Base-by-base conservation (phyloP, 2,888 invertebrate species). In the Phoenoteleia sp. region DNA sequence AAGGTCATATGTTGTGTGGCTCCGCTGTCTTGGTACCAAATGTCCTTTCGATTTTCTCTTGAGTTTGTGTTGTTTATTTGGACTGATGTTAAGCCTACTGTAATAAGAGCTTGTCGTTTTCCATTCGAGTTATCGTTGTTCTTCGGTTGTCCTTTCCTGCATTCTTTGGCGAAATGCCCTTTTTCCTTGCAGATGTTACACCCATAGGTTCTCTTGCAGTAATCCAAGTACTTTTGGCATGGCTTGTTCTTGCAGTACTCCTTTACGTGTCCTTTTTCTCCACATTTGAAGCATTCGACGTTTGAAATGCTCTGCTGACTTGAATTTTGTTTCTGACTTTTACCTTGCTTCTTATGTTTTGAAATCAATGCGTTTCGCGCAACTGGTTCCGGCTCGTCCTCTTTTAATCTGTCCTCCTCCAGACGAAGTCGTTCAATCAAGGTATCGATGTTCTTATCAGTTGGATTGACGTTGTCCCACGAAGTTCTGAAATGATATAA, bases 401-500 rank as follows among this genome's bases (percentile, higher is more conserved):
- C 36, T 13, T 19, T 39, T 1, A 67, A 15, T 54, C 54, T 23
- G 21, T 67, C 67, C 2, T 67, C 67, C 21, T 67, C 67, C 2
- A 67, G 21, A 2, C 67, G 13, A 9, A 67, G 54, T 15, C 67
- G 7, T 17, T 52, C 67, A 17, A 67, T 52, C 29, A 80, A 15
- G 9, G 15, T 86, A 9, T n/a, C 60, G 1, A 84, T 1, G 17
- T 21, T 86, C 25, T 82, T 85, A 7, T 85, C 81, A 21, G 6
- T 7, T 23, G 66, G 42, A 52, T 19, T 80, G 5, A 86, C 81
- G 56, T 84, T 85, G 19, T 88, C 85, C 89, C 87, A 90, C 7
- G 67, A 33, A 2, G 52, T 52, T 9, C 88, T 72, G 79, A 89
- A 88, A 36, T 89, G 88, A 81, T 88, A 29, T 9, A 89, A 62